phyloP scores from a whole-genome alignment of 2,888 invertebrate genomes.

The Zele albiditarsus region DNA sequence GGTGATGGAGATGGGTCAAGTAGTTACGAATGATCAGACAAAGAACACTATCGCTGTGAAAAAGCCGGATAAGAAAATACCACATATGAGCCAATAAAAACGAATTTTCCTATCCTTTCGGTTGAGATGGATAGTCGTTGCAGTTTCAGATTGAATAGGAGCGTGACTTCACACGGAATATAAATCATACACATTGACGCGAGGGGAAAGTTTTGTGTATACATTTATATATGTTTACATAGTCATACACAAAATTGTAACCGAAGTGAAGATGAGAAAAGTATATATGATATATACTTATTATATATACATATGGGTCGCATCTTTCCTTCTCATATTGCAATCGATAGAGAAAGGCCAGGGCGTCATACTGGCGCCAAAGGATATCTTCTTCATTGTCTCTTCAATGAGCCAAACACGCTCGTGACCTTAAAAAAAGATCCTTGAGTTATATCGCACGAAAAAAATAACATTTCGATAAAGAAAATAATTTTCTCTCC shows the following conservation, averaged over 20 bases:
- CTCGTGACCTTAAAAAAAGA: background rate
- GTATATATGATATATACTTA: too few relatives aligned
- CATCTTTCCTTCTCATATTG: slow-evolving; percentile 53
- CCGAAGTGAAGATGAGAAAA: background rate
- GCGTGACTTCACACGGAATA: background rate
- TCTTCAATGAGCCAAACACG: background rate
- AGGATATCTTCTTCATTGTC: slow-evolving; percentile 49
- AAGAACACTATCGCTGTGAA: slow-evolving; percentile 12
- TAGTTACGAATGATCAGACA: slow-evolving; percentile 25
- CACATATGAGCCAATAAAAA: background rate
- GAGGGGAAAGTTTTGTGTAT: background rate
- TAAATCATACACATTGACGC: background rate
- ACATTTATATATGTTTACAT: background rate
- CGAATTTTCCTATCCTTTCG: background rate
- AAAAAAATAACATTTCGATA: too few relatives aligned
- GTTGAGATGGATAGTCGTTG: background rate
- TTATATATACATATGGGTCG: slow-evolving; percentile 21
- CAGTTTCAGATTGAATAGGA: background rate
- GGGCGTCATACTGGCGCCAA: slow-evolving; percentile 65
- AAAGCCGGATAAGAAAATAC: background rate
- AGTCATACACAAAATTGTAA: slow-evolving; percentile 18
- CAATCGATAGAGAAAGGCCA: slow-evolving; percentile 62
- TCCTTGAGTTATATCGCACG: background rate
- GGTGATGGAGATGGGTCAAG: background rate
- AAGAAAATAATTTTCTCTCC: too few relatives aligned